Base-by-base conservation (phyloP, 2,888 invertebrate genomes). In the Sphaeridia pumilis region DNA sequence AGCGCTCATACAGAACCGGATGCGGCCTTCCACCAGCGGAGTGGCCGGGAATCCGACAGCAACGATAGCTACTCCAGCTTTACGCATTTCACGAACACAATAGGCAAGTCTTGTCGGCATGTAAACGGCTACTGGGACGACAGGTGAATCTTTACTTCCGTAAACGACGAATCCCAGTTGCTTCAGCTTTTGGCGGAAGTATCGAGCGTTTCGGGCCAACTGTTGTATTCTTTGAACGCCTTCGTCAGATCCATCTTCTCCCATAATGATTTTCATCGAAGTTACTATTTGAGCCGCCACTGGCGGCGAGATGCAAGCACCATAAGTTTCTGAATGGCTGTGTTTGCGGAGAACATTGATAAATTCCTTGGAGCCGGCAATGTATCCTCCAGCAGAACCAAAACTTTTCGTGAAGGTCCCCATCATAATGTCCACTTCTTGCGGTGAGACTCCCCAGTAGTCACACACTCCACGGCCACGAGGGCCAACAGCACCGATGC, bases 321-420 rank as follows among this genome's bases (percentile, higher is more conserved):
- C 92, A 73, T 95, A 93, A 64, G 81, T 77, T 61, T 84, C 81
- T 51, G 87, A 89, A 71, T 88, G 87, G 59, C 93, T 90, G 65
- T 82, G 71, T 46, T 77, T 75, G 62, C 87, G 77, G 63, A 97
- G 72, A 70, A 83, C 81, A 66, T 80, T 74, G 59, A 94, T 82
- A 49, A 94, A 72, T 67, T 85, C 86, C 77, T 83, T 84, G 25
- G 82, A 76, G 55, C 95, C 95, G 4, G 88, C 95, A 62, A 97
- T 86, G 71, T 97, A 97, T 12, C 97, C 97, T 44, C 97, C 97
- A 56, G 90, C 86, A 46, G 92, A 87, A 49, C 90, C 94, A 74
- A 97, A 98, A 71, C 94, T 94, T 75, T 97, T 97, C 2, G 97
- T 97, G 71, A 93, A 94, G 25, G 97, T 98, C 64, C 97, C 97